Base-by-base conservation (phyloP, 2,797 vertebrate genomes). In the Melanogrammus aeglefinus region DNA sequence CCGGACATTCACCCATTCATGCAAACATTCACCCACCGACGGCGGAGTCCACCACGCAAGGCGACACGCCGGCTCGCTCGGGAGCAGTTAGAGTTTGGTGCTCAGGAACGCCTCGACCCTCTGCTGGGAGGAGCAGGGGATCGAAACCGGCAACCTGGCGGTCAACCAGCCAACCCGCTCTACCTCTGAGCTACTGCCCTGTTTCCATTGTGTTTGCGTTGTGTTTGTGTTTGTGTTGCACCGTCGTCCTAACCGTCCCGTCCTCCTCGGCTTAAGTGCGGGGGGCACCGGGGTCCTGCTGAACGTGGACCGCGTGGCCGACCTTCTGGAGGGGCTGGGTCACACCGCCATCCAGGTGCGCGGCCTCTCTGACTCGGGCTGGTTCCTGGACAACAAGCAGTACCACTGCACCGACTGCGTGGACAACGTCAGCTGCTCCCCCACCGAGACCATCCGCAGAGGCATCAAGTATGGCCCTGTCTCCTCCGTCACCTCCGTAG, bases 331-430 rank as follows among this genome's bases (percentile, higher is more conserved):
- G 86, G 95, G 94, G 66, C 89, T 97, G 90, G 97, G 97, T 0
- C 94, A 97, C 79, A 90, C 94, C 0, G 95, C 92, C 77, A 95
- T 99, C 84, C 97, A 99, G 83, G 97, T 99, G 69, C 95, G 98
- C 79, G 98, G 98, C 78, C 93, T 99, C 83, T 95, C 95, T 0
- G 98, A 99, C 82, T 99, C 98, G 0, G 97, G 98, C 51, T 99
- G 98, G 98, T 99, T 99, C 92, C 91, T 99, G 91, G 98, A 99
- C 92, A 98, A 99, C 83, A 96, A 96, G 88, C 98, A 98, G 88
- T 97, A 97, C 78, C 96, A 94, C 83, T 95, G 93, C 77, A 96
- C 96, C 0, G 96, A 98, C 89, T 99, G 97, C 5, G 86, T 96
- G 0, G 97, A 99, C 77, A 94, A 96, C 0, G 88, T 96, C 84